phyloP scores from a whole-genome alignment of 2,888 invertebrate species.

The Oligia fasciuncula region DNA sequence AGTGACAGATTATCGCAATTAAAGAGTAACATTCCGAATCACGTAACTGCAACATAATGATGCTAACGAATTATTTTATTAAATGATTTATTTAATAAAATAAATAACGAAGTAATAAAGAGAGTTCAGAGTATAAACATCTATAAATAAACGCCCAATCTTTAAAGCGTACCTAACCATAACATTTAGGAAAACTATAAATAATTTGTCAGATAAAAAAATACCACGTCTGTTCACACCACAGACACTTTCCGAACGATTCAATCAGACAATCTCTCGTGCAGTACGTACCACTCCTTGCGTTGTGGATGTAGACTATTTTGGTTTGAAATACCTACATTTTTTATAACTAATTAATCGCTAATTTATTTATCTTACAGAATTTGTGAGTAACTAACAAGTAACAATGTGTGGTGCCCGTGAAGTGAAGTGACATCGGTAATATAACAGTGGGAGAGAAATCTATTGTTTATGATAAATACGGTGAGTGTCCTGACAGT shows the following conservation, averaged over 20 bases:
- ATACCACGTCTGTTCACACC: conserved; percentile 18
- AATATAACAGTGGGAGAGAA: conserved; percentile 48
- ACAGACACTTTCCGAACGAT: conserved; percentile 66
- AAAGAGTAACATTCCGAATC: conserved; percentile 72
- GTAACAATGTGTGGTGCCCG: conserved; percentile 35
- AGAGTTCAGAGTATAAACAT: not conserved
- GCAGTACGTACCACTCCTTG: conserved; percentile 69
- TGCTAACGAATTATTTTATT: not conserved
- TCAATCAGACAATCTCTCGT: conserved; percentile 40
- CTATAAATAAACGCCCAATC: conserved; percentile 19
- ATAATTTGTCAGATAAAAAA: conserved; percentile 49
- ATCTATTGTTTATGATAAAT: conserved; percentile 70
- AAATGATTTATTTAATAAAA: conserved; percentile 5
- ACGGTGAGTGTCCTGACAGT: conserved; percentile 69
- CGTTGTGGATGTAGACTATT: conserved; percentile 51
- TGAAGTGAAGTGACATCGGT: conserved; percentile 39
- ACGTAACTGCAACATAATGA: conserved; percentile 21
- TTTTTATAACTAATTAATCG: conserved; percentile 30
- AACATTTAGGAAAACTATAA: conserved; percentile 23
- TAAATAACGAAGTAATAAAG: not conserved
- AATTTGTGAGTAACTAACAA: conserved; percentile 41
- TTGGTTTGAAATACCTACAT: conserved; percentile 44
- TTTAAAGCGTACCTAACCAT: conserved; percentile 13
- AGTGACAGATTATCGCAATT: conserved; percentile 69
- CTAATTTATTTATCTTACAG: conserved; percentile 55